Evolutionary conservation across 2,113 vertebrate species (phyloP).

Genomic region (Xiphophorus couchianus): DNA sequence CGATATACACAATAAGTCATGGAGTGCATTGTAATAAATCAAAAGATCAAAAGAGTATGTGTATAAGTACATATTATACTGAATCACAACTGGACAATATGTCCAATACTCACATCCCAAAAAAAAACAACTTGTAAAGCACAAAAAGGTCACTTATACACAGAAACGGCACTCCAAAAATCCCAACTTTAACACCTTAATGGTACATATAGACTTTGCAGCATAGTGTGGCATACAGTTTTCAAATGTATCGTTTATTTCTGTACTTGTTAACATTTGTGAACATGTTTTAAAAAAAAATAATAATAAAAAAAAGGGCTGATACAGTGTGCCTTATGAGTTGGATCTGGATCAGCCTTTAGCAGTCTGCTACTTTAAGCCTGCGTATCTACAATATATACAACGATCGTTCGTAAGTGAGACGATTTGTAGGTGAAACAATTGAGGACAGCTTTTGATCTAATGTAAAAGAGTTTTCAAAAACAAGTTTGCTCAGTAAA

Average conservation of each 20-base stretch:
- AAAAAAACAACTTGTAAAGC: conserved; percentile 71
- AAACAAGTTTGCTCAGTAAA: conserved; percentile 66
- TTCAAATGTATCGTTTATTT: conserved; percentile 58
- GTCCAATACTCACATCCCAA: conserved; percentile 72
- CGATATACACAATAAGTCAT: conserved; percentile 71
- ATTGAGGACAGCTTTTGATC: conserved; percentile 29
- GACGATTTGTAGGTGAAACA: conserved; percentile 32
- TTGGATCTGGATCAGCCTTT: conserved; percentile 48
- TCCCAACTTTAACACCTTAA: conserved; percentile 66
- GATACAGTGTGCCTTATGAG: conserved; percentile 71
- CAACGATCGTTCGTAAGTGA: conserved; percentile 47
- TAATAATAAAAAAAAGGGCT: conserved; percentile 42
- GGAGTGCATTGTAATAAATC: conserved; percentile 56
- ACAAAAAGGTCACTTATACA: conserved; percentile 84
- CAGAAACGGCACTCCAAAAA: conserved; percentile 78
- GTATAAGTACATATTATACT: conserved; percentile 67
- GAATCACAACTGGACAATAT: conserved; percentile 78
- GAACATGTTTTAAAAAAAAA: conserved; percentile 42
- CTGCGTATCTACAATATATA: conserved; percentile 69
- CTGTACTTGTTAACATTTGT: conserved; percentile 56
- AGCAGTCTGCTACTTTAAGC: conserved; percentile 60
- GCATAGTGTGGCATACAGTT: conserved; percentile 69
- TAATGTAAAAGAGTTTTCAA: conserved; percentile 44
- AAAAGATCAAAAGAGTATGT: conserved; percentile 56
- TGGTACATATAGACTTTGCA: conserved; percentile 72